Base-by-base conservation (phyloP, 92 coral and sea anemone species). In the Umimayanthus kanabou region DNA sequence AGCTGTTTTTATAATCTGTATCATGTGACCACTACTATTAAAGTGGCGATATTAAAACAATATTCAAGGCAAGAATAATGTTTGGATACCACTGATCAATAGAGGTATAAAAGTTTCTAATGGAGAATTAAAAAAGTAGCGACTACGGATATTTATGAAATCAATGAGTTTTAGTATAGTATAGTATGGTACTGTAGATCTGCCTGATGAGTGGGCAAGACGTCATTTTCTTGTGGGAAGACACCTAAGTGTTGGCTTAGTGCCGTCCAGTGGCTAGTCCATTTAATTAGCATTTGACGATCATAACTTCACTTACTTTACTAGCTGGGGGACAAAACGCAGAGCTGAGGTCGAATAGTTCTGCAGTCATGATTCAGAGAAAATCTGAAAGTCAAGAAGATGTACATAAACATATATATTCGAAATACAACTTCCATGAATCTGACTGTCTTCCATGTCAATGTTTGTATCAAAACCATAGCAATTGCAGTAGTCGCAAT, bases 281-380 rank as follows among this genome's bases (percentile, higher is more conserved):
- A 69, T 26, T 64, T 22, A 11, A 47, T 4, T 9, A 9, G 7
- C 22, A 22, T 37, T 39, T 15, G 9, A 40, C 10, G 23, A 39
- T 47, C 50, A 25, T 73, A 43, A 14, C 18, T 20, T 22, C 69
- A 70, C 87, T 83, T 83, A 83, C 87, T 50, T 45, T 71, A 4
- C 76, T 73, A 49, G 45, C 57, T 26, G 23, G 30, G 67, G 87
- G 87, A 28, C 78, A 83, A 83, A 69, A 83, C 1, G 47, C 42
- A 16, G 87, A 69, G 1, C 39, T 40, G 8, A 83, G 58, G 25
- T 83, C 87, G 47, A 83, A 76, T 4, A 83, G 39, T 83, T 83
- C 87, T 83, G 87, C 65, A 6, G 78, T 72, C 87, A 83, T 83
- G 14, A 5, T 50, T 83, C 43, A 55, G 22, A 13, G 15, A 37